Base-by-base conservation (phyloP, 2,113 vertebrate species). In the Grantiella picta region DNA sequence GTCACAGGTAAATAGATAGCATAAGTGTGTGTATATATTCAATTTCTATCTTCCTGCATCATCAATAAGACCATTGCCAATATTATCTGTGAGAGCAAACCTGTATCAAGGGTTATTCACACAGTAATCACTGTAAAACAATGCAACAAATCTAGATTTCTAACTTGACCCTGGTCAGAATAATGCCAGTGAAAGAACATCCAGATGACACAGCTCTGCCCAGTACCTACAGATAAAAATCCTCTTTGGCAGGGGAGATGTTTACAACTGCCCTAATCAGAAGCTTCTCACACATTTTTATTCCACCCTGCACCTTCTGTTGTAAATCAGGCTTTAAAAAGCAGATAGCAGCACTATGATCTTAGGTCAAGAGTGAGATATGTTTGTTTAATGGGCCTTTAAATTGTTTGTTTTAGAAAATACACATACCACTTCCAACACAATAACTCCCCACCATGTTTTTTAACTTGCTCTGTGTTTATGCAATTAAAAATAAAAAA, bases 321-420 rank as follows among this genome's bases (percentile, higher is more conserved):
- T 89, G 89, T 96, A 96, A 97, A 97, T 94, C 89, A 96, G 76
- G 60, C 72, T 85, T 96, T 96, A 91, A 96, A 94, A 93, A 95
- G 81, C 92, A 94, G 86, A 88, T 64, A 93, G 86, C 70, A 92
- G 78, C 49, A 50, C 45, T 73, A 36, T 72, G 86, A 94, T 97
- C 81, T 88, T 42, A 56, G 91, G 95, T 95, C 95, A 95, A 83
- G 84, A 91, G 93, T 77, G 84, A 96, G 72, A 91, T 52, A 94
- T 92, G 90, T 91, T 97, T 96, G 82, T 88, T 96, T 96, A 97
- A 96, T 94, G 84, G 92, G 65, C 82, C 89, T 94, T 97, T 94
- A 96, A 96, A 94, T 94, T 65, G 63, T 92, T 95, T 96, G 89
- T 29, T 95, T 95, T 89, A 72, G 35, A 75, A 95, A 93, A 95